Evolutionary conservation across 2,113 vertebrate genomes (phyloP).

Genomic region (Pygoscelis adeliae): DNA sequence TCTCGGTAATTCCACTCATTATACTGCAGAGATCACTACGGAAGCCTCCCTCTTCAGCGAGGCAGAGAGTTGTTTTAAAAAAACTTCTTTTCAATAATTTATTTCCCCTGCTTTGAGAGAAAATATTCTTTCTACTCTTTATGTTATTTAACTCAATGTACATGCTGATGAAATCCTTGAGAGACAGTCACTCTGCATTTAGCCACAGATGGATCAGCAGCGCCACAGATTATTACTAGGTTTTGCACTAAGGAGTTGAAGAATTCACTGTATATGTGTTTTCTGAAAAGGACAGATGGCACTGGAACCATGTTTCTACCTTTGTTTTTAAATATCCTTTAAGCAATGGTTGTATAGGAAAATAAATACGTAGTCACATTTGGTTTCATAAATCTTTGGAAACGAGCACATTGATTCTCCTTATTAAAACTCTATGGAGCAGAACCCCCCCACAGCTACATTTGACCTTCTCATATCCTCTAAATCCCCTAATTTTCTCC

Average conservation of each 20-base stretch:
- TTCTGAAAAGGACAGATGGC: not conserved
- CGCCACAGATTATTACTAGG: not conserved
- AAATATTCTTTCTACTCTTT: slow-evolving; percentile 34
- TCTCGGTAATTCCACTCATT: slow-evolving; percentile 12
- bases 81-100: not conserved
- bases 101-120: slow-evolving; percentile 12
- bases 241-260: not conserved
- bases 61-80: not conserved
- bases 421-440: not conserved
- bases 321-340: not conserved
- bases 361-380: not conserved
- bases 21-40: not conserved
- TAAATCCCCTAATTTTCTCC: not conserved
- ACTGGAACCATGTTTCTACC: not conserved
- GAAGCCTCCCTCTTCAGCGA: not conserved
- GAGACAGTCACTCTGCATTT: not conserved
- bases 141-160: slow-evolving; percentile 21
- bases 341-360: not conserved
- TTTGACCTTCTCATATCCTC: not conserved
- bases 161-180: not conserved
- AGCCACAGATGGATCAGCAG: not conserved
- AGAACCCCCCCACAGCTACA: not conserved
- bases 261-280: not conserved
- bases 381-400: not conserved
- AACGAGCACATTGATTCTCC: not conserved